A percentile compares a stretch with the other conserved stretches of the same genome.
Evolutionary conservation across 2,888 invertebrate genomes (phyloP).

Genomic region (Morinoia aosen): DNA sequence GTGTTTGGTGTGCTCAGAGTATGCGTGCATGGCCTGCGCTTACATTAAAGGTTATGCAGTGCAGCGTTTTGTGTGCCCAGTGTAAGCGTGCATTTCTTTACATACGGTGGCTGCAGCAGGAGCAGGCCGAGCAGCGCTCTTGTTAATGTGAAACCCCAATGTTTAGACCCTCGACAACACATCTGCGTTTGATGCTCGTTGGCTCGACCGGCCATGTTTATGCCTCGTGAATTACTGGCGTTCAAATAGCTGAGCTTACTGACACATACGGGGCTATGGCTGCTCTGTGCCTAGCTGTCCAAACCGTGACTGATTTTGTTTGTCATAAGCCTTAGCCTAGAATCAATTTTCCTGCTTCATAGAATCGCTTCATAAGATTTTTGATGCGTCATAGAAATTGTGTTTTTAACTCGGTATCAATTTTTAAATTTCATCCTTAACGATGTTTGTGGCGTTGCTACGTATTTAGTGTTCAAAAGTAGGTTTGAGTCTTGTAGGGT

Average conservation of each 20-base stretch:
- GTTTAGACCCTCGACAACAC: constrained; percentile 9
- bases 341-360: neutral
- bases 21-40: neutral
- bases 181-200: constrained; percentile 43
- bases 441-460: no score
- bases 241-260: neutral
- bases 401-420: neutral
- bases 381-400: neutral
- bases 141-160: constrained; percentile 16
- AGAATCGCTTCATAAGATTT: neutral
- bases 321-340: neutral
- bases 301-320: neutral
- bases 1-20: neutral
- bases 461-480: no score
- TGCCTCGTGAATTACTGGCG: neutral
- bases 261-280: neutral
- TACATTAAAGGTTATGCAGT: no score
- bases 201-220: neutral
- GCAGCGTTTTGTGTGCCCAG: neutral
- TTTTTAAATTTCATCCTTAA: neutral
- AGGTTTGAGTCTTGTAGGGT: no score
- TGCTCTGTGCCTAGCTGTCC: neutral
- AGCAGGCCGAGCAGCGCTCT: neutral
- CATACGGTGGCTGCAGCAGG: neutral
- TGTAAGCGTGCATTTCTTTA: neutral